phyloP scores from a whole-genome alignment of 2,888 invertebrate species.

The Sturmia bella region DNA sequence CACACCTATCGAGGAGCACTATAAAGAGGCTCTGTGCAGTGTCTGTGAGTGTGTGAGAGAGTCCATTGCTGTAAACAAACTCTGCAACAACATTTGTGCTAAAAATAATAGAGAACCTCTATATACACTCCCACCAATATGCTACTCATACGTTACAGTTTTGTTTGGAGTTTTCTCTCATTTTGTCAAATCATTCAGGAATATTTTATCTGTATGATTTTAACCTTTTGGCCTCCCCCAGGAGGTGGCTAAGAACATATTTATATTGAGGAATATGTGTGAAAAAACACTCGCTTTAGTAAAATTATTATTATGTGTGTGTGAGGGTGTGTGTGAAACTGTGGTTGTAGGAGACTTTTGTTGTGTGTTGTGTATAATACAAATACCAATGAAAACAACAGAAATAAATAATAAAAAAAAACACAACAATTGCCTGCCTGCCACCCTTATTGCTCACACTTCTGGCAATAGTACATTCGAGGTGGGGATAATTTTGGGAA shows the following conservation, averaged over 20 bases:
- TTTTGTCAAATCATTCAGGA: conserved; percentile 69
- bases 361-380: conserved; percentile 42
- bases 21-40: conserved; percentile 19
- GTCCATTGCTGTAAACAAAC: conserved; percentile 19
- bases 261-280: background rate
- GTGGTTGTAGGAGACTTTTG: conserved; percentile 58
- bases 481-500: conserved; percentile 32
- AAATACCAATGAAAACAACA: conserved; percentile 66
- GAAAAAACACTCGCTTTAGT: background rate
- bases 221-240: conserved; percentile 72
- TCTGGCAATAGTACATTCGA: conserved; percentile 28
- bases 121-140: conserved; percentile 34
- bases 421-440: conserved; percentile 30
- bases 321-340: conserved; percentile 10
- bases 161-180: background rate
- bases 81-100: conserved; percentile 22
- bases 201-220: conserved; percentile 53
- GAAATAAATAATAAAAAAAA: conserved; percentile 61
- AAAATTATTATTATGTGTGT: conserved; percentile 13
- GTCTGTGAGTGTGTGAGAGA: background rate
- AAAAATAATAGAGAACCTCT: conserved; percentile 54
- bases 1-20: conserved; percentile 54
- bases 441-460: conserved; percentile 64
- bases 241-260: conserved; percentile 61
- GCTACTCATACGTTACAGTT: background rate